Base-by-base conservation (phyloP, 2,888 invertebrate species). In the Galerucella calmariensis region DNA sequence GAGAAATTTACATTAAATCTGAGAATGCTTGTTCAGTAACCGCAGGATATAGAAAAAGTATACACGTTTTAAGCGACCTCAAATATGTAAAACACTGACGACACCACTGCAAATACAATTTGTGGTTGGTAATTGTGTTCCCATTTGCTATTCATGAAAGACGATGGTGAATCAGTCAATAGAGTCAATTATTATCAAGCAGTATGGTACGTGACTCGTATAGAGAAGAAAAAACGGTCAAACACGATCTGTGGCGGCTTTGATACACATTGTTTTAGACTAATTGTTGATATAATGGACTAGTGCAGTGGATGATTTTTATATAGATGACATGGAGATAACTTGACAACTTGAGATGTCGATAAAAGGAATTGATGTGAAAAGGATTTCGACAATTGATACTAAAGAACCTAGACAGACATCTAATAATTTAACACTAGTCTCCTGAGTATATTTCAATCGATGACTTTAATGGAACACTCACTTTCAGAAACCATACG, bases 91-190 rank as follows among this genome's bases (percentile, higher is more conserved):
- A 56, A n/a, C 9, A 56, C 10, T 65, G 63, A 20, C 46, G 63
- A 41, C 68, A 53, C 68, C 68, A 58, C 68, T 68, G 68, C 6
- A 41, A 59, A 44, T 16, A 68, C 58, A 68, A 69, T 69, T 72
- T 69, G 72, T 61, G 72, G 58, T 59, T 58, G 58, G 75, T 74
- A 72, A 72, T 75, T 66, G 67, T 67, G 61, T 68, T 63, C 72
- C 58, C 72, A 76, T 72, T 76, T 74, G 74, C 63, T 76, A 74
- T 76, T 76, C 76, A 76, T 76, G 76, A 73, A 74, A 76, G 72
- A 76, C 76, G 74, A 72, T 74, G 69, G 62, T 66, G 70, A 72
- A 74, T 70, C 62, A 73, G 74, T 74, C 76, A 74, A 74, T 76
- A 65, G 72, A 74, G 74, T 66, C 72, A 74, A 76, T 76, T 76